Evolutionary conservation across 2,113 vertebrate species (phyloP).

Genomic region (Heterochromis multidens): DNA sequence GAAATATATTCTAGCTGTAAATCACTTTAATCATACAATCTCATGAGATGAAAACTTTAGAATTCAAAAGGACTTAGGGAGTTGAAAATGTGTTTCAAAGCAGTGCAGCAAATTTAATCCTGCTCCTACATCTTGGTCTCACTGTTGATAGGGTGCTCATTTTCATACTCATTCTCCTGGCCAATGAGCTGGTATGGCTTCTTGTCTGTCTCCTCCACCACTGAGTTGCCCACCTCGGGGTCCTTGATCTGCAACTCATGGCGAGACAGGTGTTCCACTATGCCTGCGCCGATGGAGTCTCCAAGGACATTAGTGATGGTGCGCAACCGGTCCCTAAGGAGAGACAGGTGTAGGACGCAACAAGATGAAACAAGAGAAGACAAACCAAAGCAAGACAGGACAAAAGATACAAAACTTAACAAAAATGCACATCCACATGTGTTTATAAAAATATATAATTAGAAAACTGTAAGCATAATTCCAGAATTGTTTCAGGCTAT

Average conservation of each 20-base stretch:
- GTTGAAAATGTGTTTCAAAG: not conserved
- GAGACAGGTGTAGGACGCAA: not conserved
- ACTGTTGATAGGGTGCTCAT: slow-evolving; percentile 79
- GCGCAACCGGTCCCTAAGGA: slow-evolving; percentile 87
- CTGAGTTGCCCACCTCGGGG: slow-evolving; percentile 85
- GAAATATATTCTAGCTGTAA: slow-evolving; percentile 37
- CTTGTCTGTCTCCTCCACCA: slow-evolving; percentile 90
- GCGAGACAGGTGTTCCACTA: slow-evolving; percentile 91
- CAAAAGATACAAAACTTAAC: not conserved
- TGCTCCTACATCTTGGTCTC: slow-evolving; percentile 92
- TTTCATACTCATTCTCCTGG: slow-evolving; percentile 82
- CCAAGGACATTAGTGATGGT: slow-evolving; percentile 94
- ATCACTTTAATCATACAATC: not conserved
- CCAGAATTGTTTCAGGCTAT: not conserved
- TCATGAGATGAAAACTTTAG: not conserved
- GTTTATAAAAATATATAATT: not conserved
- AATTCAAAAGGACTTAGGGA: not conserved
- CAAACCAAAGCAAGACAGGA: not conserved
- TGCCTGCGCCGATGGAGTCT: slow-evolving; percentile 93
- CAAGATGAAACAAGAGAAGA: not conserved
- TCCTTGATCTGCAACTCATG: slow-evolving; percentile 85
- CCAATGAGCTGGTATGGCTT: slow-evolving; percentile 88
- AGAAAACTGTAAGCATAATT: not conserved
- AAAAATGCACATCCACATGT: not conserved
- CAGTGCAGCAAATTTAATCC: not conserved